Evolutionary conservation across 2,888 invertebrate species (phyloP).

Genomic region (Trachelus tabidus): DNA sequence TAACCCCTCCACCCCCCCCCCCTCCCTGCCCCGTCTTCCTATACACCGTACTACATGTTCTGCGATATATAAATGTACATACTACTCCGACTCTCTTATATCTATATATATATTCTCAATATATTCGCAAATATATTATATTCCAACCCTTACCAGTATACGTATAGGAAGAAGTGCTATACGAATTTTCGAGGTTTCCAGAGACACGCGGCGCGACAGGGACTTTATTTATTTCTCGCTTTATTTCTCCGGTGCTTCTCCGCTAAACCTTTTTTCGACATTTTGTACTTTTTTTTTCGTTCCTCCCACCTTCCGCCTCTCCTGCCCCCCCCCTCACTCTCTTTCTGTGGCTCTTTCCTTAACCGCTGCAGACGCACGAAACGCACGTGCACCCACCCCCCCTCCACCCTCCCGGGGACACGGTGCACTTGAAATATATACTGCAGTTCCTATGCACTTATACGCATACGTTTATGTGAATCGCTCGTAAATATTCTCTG

Average conservation of each 20-base stretch:
- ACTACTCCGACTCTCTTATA: not conserved
- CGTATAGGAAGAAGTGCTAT: not conserved
- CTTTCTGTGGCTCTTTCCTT: not conserved
- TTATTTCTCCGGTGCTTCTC: not conserved
- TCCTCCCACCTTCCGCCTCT: not conserved
- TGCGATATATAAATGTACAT: not conserved
- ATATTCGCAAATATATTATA: not conserved
- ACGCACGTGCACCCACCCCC: not conserved
- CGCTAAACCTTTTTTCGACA: not conserved
- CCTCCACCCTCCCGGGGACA: not conserved
- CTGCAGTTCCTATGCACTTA: not conserved
- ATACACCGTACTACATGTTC: not conserved
- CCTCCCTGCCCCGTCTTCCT: not conserved
- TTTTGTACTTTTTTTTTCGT: not conserved
- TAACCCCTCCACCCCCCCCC: too few species aligned
- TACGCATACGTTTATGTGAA: not conserved
- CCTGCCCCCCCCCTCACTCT: too few species aligned
- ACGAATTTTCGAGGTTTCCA: slow-evolving; percentile 4
- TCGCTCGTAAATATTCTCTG: slow-evolving; percentile 2
- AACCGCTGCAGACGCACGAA: not conserved
- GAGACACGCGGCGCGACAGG: slow-evolving; percentile 19
- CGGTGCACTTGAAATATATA: slow-evolving; percentile 9
- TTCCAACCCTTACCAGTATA: not conserved
- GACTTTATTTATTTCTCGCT: slow-evolving; percentile 28
- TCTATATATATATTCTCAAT: not conserved